Base-by-base conservation (phyloP, 2,888 invertebrate species). In the Lepidochitona cinerea region DNA sequence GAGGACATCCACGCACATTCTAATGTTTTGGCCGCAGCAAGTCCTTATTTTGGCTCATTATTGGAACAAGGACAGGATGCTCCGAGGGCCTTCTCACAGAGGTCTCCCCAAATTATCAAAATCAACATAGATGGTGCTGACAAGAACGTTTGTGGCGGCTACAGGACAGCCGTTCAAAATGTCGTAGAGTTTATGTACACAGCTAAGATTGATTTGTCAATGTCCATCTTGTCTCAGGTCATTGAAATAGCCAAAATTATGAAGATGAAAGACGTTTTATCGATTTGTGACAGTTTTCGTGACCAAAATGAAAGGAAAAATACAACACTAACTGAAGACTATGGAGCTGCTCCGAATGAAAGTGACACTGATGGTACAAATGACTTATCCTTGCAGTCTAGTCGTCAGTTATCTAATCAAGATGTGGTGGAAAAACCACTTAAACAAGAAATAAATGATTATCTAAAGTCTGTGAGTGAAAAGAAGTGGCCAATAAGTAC, bases 131-230 rank as follows among this genome's bases (percentile, higher is more conserved):
- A 88, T 49, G 85, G 86, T 1, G 49, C 33, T 4, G 65, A 33
- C 7, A 81, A 72, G 35, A 83, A 81, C 29, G 80, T 76, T 9
- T 84, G 86, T 36, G 77, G 76, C 37, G 83, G 80, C 23, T 89
- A 89, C 68, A 81, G 81, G 29, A 81, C 82, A 12, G 89, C 89
- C 32, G 86, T 90, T 23, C 72, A 79, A 53, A 80, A 80, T 53
- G 83, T 90, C 14, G 83, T 90, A 35, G 87, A 89, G 65, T 90
- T 83, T 71, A 86, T 90, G 81, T 90, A 90, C 78, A 88, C 88
- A 1, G 85, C 87, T 33, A 76, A 75, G 9, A 81, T 90, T 14
- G 71, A 80, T n/a, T 53, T 89, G 0, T 80, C 78, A 5, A 67
- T 77, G 26, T 70, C 53, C 23, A 79, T 83, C 29, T 76, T 87